These are phyloP conservation scores for Octodon degus DNA, from an alignment of 2,113 vertebrate species.

Conservation along the genomic window DNA sequence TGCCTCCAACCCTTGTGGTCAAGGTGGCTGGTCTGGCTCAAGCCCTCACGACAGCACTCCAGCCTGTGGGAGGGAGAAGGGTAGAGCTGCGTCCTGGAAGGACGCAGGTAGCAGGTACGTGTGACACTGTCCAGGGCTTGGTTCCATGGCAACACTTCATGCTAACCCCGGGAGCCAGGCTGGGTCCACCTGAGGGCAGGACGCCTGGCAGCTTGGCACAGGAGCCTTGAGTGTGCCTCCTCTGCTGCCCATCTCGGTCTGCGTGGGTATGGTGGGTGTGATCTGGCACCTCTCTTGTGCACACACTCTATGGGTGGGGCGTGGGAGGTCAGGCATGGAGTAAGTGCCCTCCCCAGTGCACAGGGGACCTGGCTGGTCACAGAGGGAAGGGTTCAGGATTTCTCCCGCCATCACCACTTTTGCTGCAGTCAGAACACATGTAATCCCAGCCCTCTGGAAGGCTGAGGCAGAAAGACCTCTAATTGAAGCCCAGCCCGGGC, in stretches of 20 bases:
- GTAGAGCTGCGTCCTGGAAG: not conserved
- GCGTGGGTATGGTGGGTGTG: rapidly evolving
- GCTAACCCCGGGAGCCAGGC: not conserved
- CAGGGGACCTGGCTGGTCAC: too few species aligned
- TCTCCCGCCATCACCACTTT: not conserved
- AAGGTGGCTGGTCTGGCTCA: not conserved
- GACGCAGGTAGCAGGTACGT: not conserved
- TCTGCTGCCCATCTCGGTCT: not conserved
- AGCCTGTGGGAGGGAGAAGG: not conserved
- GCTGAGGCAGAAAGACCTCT: not conserved
- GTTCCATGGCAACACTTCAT: rapidly evolving
- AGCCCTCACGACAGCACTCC: not conserved
- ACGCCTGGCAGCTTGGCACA: not conserved
- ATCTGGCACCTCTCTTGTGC: rapidly evolving
- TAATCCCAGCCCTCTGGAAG: not conserved
- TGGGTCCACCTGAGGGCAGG: not conserved
- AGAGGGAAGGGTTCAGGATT: not conserved
- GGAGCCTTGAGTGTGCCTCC: too few species aligned
- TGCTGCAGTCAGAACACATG: not conserved
- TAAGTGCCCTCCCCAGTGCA: not conserved
- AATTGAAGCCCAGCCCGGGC: not conserved
- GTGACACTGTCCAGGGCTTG: not conserved
- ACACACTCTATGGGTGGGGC: rapidly evolving
- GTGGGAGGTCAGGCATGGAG: too few species aligned
- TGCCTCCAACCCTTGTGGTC: not conserved